phyloP scores from a whole-genome alignment of 2,888 invertebrate genomes.

The Ophion ventricosus region DNA sequence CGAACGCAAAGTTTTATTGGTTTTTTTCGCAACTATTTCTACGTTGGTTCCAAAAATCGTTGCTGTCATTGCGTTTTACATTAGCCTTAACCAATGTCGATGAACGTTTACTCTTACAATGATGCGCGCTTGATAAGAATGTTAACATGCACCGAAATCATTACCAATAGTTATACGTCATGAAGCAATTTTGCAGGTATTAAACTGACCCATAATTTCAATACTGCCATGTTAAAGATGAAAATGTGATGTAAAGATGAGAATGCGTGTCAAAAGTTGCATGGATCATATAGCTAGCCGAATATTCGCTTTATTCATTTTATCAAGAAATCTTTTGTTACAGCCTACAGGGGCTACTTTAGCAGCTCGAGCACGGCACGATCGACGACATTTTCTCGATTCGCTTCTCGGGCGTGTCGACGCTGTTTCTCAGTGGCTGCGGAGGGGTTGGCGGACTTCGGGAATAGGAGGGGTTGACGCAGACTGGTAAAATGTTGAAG shows the following conservation, averaged over 20 bases:
- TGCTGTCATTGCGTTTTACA: no score
- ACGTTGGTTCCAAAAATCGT: no score
- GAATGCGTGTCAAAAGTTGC: background rate
- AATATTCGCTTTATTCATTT: constrained; percentile 27
- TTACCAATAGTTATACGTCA: no score
- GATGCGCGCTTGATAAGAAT: no score
- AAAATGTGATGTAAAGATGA: background rate
- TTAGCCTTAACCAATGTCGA: no score
- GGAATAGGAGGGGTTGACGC: constrained; percentile 57
- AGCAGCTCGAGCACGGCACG: constrained; percentile 53
- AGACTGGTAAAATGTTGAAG: constrained; percentile 63
- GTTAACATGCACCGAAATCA: no score
- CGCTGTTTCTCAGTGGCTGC: constrained; percentile 64
- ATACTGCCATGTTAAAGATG: background rate
- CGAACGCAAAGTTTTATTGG: no score
- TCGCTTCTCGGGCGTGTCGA: constrained; percentile 56
- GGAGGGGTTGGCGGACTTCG: constrained; percentile 36
- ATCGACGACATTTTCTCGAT: constrained; percentile 68
- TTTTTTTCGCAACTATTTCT: no score
- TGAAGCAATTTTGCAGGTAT: background rate
- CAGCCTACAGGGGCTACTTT: constrained; percentile 46
- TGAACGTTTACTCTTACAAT: no score
- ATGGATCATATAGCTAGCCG: background rate
- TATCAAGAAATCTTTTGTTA: constrained; percentile 31
- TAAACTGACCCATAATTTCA: background rate